phyloP scores from a whole-genome alignment of 2,888 invertebrate species.

The Lycaena phlaeas region DNA sequence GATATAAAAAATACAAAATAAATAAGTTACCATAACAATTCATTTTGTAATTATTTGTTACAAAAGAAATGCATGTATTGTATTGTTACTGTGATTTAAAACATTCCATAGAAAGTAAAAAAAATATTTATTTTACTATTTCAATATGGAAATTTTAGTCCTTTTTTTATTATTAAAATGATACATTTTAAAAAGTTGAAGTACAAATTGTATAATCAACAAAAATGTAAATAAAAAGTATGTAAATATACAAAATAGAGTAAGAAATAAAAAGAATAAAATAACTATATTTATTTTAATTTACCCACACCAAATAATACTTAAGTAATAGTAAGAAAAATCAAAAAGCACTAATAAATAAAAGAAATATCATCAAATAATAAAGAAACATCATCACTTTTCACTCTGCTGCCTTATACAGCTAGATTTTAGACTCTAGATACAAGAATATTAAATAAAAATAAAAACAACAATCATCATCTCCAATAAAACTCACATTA shows the following conservation, averaged over 20 bases:
- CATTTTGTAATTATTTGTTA: neutral
- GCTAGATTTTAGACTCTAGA: too few relatives aligned
- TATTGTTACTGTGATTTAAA: slow-evolving; percentile 13
- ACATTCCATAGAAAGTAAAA: slow-evolving; percentile 12
- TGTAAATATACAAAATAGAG: slow-evolving; percentile 21
- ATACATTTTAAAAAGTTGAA: slow-evolving; percentile 4
- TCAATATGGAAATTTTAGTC: neutral
- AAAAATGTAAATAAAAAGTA: slow-evolving; percentile 9
- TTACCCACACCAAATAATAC: too few relatives aligned
- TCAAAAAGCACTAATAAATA: too few relatives aligned
- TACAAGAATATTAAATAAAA: too few relatives aligned
- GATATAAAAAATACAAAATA: too few relatives aligned
- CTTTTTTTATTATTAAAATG: neutral
- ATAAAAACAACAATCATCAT: too few relatives aligned
- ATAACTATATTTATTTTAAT: slow-evolving; percentile 10
- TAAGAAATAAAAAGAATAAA: slow-evolving; percentile 17
- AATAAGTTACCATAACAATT: too few relatives aligned
- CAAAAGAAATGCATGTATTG: slow-evolving; percentile 1
- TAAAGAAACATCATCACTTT: too few relatives aligned
- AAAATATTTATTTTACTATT: slow-evolving; percentile 9
- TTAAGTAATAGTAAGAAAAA: too few relatives aligned
- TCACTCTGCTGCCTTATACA: too few relatives aligned
- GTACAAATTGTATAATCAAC: neutral
- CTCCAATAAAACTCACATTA: too few relatives aligned
- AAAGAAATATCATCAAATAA: too few relatives aligned